Base-by-base conservation (phyloP, 2,888 invertebrate genomes). In the Osmoderma eremita region DNA sequence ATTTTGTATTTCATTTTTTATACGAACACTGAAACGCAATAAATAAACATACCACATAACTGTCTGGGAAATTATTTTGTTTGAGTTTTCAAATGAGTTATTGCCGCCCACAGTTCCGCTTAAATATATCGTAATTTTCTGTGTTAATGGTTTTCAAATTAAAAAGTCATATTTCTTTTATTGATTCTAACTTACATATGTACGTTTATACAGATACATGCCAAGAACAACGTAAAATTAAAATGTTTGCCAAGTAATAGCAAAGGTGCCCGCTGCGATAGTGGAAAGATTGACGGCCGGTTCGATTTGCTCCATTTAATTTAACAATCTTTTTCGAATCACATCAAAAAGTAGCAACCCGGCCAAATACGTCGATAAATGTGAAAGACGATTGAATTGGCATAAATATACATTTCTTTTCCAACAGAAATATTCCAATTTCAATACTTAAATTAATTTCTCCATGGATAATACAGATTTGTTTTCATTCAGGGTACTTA, bases 401-500 rank as follows among this genome's bases (percentile, higher is more conserved):
- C 42, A 42, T n/a, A 42, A 13, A 1, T 8, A 15, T 42, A 42
- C 6, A 17, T 6, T 41, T n/a, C 3, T 41, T 5, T 41, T 41
- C n/a, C 41, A n/a, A 13, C 5, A 24, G 5, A 36, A 36, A 8
- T 53, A n/a, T 53, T 36, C 8, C 38, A 53, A n/a, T n/a, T n/a
- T n/a, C n/a, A n/a, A n/a, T n/a, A n/a, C n/a, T n/a, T n/a, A 2
- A 38, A 4, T 18, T 38, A n/a, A 15, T 42, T 42, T 42, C 42
- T 2, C 42, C 4, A 42, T 13, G 1, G 5, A 1, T 42, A 3
- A 8, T 50, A 1, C 2, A 8, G 10, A 39, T 15, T 30, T 58
- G 2, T 56, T 65, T 53, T 38, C 67, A 62, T 78, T 15, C 73
- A 82, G 81, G 79, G 78, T 45, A 78, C 79, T 62, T 77, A 81